Percentiles rank a stretch among this genome's conserved stretches.
phyloP scores from a whole-genome alignment of 1,140 invertebrate genomes.

The Hyles vespertilio region DNA sequence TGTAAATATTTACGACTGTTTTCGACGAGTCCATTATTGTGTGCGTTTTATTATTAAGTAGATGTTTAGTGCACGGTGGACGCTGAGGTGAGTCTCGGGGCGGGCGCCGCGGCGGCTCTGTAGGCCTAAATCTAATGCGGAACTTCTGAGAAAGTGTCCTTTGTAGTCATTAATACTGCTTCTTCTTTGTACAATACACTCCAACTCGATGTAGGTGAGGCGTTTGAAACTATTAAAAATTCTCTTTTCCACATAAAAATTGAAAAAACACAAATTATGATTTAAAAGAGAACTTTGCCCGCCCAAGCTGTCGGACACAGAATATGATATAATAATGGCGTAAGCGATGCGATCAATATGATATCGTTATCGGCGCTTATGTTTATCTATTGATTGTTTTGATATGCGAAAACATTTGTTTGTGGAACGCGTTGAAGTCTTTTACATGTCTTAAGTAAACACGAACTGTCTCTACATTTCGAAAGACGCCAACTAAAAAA shows the following conservation, averaged over 20 bases:
- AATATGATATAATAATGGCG: conserved; percentile 36
- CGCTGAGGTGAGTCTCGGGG: conserved; percentile 23
- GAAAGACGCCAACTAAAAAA: too few relatives aligned
- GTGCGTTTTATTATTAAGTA: conserved; percentile 56
- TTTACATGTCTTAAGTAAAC: conserved; percentile 39
- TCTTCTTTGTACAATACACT: conserved; percentile 47
- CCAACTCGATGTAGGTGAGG: conserved; percentile 21
- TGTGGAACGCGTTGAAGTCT: conserved; percentile 65
- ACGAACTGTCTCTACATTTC: not conserved
- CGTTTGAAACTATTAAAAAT: conserved; percentile 1
- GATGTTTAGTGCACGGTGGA: conserved; percentile 40
- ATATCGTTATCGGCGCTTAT: conserved; percentile 45
- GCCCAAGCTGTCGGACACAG: conserved; percentile 28
- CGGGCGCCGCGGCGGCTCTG: conserved; percentile 38
- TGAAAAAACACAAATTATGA: conserved; percentile 7
- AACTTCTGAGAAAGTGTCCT: conserved; percentile 57
- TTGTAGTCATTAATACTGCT: conserved; percentile 41
- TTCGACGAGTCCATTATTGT: conserved; percentile 45
- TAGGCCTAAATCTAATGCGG: conserved; percentile 58
- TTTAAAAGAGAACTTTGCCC: conserved; percentile 27
- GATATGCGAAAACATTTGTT: conserved; percentile 40
- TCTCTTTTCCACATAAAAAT: too few relatives aligned
- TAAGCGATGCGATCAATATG: conserved; percentile 58
- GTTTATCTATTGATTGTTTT: conserved; percentile 38
- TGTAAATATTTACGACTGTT: conserved; percentile 62